A percentile compares a stretch with the other conserved stretches of the same genome.
Evolutionary conservation across 2,113 vertebrate genomes (phyloP).

Genomic region (Larimichthys polyactis): DNA sequence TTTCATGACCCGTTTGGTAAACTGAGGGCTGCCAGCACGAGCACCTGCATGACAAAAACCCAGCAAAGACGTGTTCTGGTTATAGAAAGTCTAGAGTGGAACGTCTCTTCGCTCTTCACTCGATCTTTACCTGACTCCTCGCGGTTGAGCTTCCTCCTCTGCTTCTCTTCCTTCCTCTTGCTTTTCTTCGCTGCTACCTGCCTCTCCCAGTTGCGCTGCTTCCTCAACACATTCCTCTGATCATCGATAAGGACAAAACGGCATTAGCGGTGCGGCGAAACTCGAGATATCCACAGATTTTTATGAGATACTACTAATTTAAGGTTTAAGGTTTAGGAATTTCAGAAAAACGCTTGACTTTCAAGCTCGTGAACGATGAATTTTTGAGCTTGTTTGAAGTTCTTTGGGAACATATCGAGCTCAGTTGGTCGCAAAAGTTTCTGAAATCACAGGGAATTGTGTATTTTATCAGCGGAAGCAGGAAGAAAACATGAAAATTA

Average conservation of each 20-base stretch:
- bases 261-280: neutral
- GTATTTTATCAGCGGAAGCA: neutral
- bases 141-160: slow-evolving; percentile 83
- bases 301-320: neutral
- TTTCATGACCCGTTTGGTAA: slow-evolving; percentile 85
- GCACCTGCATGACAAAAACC: too few relatives aligned
- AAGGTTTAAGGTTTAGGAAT: neutral
- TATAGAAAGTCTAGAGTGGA: neutral
- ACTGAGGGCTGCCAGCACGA: slow-evolving; percentile 54
- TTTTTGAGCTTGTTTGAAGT: neutral
- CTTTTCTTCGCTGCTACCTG: slow-evolving; percentile 86
- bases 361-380: neutral
- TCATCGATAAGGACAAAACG: neutral
- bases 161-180: slow-evolving; percentile 88
- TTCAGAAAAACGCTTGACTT: neutral
- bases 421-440: too few relatives aligned
- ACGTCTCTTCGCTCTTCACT: neutral
- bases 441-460: neutral
- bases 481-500: neutral
- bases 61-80: neutral
- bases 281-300: neutral
- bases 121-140: slow-evolving; percentile 71
- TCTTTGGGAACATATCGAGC: neutral
- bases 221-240: slow-evolving; percentile 90
- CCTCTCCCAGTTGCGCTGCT: slow-evolving; percentile 90